Evolutionary conservation across 2,888 invertebrate species (phyloP).

Genomic region (Macaria liturata): DNA sequence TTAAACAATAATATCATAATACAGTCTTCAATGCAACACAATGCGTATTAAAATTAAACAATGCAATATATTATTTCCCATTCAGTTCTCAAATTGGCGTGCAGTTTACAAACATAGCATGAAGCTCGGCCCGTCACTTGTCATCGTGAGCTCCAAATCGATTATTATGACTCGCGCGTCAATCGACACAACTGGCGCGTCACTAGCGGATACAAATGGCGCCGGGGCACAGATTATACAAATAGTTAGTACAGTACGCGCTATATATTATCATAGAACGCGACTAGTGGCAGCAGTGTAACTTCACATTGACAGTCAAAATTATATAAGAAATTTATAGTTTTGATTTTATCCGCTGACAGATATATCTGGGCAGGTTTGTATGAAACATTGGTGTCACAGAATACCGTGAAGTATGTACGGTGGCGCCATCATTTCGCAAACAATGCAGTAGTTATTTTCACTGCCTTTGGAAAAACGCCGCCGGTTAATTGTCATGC

Average conservation of each 20-base stretch:
- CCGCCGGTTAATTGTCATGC: conserved; percentile 71
- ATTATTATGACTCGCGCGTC: conserved; percentile 51
- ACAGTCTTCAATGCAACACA: conserved; percentile 10
- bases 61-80: conserved; percentile 24
- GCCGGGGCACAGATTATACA: conserved; percentile 43
- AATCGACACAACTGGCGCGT: conserved; percentile 57
- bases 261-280: too few species aligned
- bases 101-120: conserved; percentile 35
- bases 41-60: conserved; percentile 16
- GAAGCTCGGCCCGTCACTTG: conserved; percentile 40
- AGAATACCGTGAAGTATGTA: conserved; percentile 22
- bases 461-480: conserved; percentile 60
- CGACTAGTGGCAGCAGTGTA: too few species aligned
- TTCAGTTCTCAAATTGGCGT: conserved; percentile 29
- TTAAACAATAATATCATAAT: too few species aligned
- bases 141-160: conserved; percentile 47
- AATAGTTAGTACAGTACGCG: conserved; percentile 17
- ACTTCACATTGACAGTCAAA: too few species aligned
- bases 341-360: too few species aligned
- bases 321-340: too few species aligned
- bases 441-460: conserved; percentile 71
- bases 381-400: conserved; percentile 10
- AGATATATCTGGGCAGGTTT: too few species aligned
- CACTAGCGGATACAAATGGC: conserved; percentile 77
- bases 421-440: conserved; percentile 59